Percentiles rank a stretch among this genome's conserved stretches.
phyloP scores from a whole-genome alignment of 2,113 vertebrate species.

The Acrocephalus arundinaceus region DNA sequence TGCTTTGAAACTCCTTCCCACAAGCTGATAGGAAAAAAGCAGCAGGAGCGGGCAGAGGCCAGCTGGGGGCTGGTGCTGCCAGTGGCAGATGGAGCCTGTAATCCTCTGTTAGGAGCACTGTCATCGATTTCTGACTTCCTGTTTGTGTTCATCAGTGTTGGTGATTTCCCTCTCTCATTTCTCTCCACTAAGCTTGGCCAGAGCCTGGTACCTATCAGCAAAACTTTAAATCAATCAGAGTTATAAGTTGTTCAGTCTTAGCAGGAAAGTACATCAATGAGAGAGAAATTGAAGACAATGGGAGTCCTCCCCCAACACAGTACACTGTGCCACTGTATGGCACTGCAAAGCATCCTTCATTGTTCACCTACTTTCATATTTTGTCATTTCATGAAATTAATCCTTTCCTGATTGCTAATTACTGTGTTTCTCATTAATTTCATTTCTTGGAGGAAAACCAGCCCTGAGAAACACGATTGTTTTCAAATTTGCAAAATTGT shows the following conservation, averaged over 20 bases:
- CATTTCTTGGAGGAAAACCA: slow-evolving; percentile 6
- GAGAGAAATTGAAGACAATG: background rate
- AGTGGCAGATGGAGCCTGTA: background rate
- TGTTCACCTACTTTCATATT: background rate
- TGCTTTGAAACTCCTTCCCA: background rate
- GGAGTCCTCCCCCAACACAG: background rate
- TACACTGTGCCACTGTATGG: background rate
- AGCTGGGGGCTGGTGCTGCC: background rate
- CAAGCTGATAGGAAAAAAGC: background rate
- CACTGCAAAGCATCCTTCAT: background rate
- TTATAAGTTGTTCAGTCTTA: background rate
- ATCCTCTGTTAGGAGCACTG: slow-evolving; percentile 4
- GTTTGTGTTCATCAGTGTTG: background rate
- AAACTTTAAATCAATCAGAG: background rate
- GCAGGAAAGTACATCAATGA: background rate
- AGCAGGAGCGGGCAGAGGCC: background rate
- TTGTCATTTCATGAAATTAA: background rate
- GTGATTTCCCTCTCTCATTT: slow-evolving; percentile 1
- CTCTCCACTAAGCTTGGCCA: background rate
- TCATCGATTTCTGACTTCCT: slow-evolving; percentile 39
- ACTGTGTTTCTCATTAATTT: slow-evolving; percentile 15
- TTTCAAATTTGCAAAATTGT: background rate
- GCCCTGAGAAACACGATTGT: background rate
- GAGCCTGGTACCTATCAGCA: background rate
- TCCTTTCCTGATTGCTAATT: slow-evolving; percentile 6